Evolutionary conservation across 2,113 vertebrate genomes (phyloP), one percentile per base, ranked within the genome.

Genomic region (Oophaga pumilio): DNA sequence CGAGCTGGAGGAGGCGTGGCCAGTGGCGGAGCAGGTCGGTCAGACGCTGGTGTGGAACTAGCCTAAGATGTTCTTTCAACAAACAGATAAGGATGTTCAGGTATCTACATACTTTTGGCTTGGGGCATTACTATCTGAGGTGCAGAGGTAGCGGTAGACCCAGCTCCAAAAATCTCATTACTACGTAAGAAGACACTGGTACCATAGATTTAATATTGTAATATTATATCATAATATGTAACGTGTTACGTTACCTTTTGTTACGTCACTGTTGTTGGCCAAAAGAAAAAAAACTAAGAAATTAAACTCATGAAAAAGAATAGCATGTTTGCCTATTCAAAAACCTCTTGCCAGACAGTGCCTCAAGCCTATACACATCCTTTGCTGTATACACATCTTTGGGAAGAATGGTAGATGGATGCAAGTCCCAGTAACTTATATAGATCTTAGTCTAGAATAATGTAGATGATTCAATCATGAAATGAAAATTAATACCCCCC

Each of bases 351-450:
- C 26, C 49, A 26, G 52, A 33, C 52, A 56, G 6, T 56, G 80
- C 80, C 80, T 60, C 69, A 2, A 74, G 80, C 71, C 71, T 83
- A 76, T 88, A 82, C 86, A 87, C 86, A 82, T 82, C 79, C 20
- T 20, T 33, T 53, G 71, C 71, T 56, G 11, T 82, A 81, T 68
- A 82, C 49, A 66, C 22, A 53, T 83, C 71, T 66, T 53, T 83
- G 33, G 17, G 22, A 24, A 73, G 28, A 74, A 82, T 49, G 77
- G 33, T 49, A 88, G 69, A 76, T 43, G 15, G 33, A 66, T 66
- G 76, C 78, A 82, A 57, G 33, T 76, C 80, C n/a, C 43, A 26
- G 60, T 68, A 11, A 20, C 49, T 62, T 77, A 77, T 60, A 88
- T 76, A 88, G 17, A 77, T 84, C 81, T 68, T 66, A 77, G n/a